Percentiles rank a stretch among this genome's conserved stretches.
These are phyloP conservation scores for Thera obeliscata DNA, from an alignment of 2,888 invertebrate species.

Conservation along the genomic window DNA sequence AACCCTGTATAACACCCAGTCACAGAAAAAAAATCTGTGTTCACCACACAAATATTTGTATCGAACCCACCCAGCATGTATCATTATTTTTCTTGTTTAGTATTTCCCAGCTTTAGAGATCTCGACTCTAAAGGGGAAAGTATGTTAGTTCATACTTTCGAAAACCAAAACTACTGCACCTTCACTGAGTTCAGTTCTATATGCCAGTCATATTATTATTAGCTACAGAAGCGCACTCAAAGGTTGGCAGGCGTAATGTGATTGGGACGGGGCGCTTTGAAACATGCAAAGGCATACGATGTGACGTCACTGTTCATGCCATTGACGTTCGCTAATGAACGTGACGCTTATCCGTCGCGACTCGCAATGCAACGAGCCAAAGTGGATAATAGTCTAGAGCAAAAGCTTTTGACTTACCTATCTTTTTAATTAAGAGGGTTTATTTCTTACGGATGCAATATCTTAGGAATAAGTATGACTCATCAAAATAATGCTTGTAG, in stretches of 20 bases:
- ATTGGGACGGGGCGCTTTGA: constrained; percentile 35
- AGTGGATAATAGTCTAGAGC: background rate
- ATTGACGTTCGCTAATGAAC: constrained; percentile 33
- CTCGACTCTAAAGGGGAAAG: no score
- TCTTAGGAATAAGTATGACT: no score
- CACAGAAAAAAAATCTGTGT: no score
- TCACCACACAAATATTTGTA: no score
- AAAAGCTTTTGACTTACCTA: background rate
- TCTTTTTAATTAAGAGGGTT: background rate
- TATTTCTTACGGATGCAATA: background rate
- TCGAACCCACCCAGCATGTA: no score
- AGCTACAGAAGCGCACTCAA: constrained; percentile 9
- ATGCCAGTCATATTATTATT: background rate
- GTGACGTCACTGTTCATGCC: constrained; percentile 22
- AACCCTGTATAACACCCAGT: no score
- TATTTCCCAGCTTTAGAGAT: no score
- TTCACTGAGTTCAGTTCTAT: background rate
- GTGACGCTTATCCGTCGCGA: constrained; percentile 9
- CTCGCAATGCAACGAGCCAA: constrained; percentile 9
- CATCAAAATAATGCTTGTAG: no score
- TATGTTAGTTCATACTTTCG: no score
- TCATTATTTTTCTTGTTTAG: no score
- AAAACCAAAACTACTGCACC: no score
- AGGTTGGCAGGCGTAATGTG: constrained; percentile 36
- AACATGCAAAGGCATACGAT: constrained; percentile 31